Conservation (phyloP, 2,797 vertebrate species). For the Myotis myotis region DNA sequence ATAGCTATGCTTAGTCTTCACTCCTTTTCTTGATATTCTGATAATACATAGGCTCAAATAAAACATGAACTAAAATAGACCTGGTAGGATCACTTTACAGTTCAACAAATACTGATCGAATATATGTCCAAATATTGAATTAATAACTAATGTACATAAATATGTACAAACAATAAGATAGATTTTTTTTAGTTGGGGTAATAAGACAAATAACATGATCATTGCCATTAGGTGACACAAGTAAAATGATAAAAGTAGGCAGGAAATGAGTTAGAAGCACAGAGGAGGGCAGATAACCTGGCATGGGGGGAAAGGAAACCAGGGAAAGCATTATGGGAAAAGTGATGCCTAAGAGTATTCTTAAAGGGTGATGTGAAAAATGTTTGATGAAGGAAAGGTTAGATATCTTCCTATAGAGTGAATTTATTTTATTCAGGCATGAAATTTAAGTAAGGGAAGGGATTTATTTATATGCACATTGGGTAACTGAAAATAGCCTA, state of each 20-base stretch:
- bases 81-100: background rate
- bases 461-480: background rate
- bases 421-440: background rate
- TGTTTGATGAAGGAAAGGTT: background rate
- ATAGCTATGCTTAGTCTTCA: background rate
- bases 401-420: background rate
- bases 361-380: background rate
- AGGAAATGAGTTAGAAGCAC: background rate
- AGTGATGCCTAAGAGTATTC: background rate
- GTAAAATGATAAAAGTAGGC: background rate
- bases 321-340: background rate
- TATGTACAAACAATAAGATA: background rate
- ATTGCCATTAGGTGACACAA: background rate
- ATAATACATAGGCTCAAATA: background rate
- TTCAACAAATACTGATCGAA: background rate
- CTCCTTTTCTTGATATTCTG: background rate
- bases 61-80: background rate
- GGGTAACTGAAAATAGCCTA: background rate
- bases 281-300: background rate
- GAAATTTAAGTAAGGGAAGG: background rate
- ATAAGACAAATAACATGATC: background rate
- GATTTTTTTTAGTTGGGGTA: background rate
- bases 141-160: background rate
- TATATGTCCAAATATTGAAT: constrained; percentile 15
- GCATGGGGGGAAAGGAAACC: fast-evolving